Percentiles rank a stretch among this genome's conserved stretches.
These are phyloP conservation scores for Tetraneura akinire DNA, from an alignment of 1,140 invertebrate genomes.

Conservation along the genomic window DNA sequence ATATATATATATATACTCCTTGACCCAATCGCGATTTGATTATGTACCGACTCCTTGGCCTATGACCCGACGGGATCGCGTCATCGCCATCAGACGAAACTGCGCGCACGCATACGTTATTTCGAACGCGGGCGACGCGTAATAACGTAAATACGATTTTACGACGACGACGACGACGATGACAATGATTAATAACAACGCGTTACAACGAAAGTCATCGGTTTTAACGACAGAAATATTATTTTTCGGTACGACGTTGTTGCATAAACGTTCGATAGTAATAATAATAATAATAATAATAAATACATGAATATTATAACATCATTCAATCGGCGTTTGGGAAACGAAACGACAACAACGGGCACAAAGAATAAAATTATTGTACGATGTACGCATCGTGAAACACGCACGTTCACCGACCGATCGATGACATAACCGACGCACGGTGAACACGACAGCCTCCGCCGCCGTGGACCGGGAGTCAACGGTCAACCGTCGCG, in stretches of 20 bases:
- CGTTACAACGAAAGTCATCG: neutral
- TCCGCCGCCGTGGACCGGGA: no score
- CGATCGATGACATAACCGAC: slow-evolving; percentile 16
- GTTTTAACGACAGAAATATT: no score
- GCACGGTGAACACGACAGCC: slow-evolving; percentile 1
- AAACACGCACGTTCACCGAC: neutral
- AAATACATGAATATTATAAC: neutral
- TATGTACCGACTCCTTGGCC: neutral
- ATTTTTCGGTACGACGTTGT: no score
- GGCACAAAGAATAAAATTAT: no score
- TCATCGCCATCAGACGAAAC: no score
- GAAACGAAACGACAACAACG: neutral
- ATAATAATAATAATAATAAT: neutral
- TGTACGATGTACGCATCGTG: no score
- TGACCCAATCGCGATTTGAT: neutral
- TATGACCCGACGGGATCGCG: neutral
- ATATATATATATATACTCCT: neutral
- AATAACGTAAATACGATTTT: neutral
- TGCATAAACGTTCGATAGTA: neutral
- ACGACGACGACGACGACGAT: neutral
- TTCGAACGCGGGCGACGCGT: neutral
- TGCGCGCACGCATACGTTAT: no score
- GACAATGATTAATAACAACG: neutral
- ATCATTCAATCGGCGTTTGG: neutral
- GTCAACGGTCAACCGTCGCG: neutral